Percentiles rank a stretch among this genome's conserved stretches.
phyloP scores from a whole-genome alignment of 2,888 invertebrate species.

The Tipula lateralis region DNA sequence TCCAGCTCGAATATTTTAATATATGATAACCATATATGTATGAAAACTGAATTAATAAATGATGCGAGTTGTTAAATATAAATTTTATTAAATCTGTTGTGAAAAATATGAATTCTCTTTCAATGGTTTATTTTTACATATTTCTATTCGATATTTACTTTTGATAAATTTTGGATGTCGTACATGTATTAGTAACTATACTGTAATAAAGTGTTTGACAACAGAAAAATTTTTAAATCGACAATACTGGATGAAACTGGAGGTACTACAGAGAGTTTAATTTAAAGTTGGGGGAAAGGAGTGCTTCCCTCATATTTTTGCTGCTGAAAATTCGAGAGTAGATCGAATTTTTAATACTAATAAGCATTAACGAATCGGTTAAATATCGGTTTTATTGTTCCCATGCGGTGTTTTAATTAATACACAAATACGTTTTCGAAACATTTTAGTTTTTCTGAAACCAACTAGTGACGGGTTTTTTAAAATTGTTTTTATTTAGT shows the following conservation, averaged over 20 bases:
- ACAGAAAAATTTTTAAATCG: too few species aligned
- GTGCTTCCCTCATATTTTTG: not conserved
- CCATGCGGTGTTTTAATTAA: not conserved
- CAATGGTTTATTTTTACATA: not conserved
- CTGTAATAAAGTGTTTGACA: too few species aligned
- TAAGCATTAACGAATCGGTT: not conserved
- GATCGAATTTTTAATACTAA: not conserved
- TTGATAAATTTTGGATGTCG: not conserved
- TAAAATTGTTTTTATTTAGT: not conserved
- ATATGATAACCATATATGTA: too few species aligned
- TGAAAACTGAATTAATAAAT: too few species aligned
- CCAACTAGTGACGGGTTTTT: not conserved
- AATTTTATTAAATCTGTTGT: too few species aligned
- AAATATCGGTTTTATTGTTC: not conserved
- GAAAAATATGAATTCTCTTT: too few species aligned
- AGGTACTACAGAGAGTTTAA: not conserved
- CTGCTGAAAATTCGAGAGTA: not conserved
- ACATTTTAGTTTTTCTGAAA: not conserved
- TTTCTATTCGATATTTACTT: not conserved
- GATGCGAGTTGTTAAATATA: too few species aligned
- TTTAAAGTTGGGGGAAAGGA: not conserved
- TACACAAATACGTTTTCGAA: not conserved
- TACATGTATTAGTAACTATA: too few species aligned
- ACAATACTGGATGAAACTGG: not conserved
- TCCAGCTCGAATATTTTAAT: not conserved